Percentiles rank a stretch among this genome's conserved stretches.
These are phyloP conservation scores for Diloba caeruleocephala DNA, from an alignment of 2,888 invertebrate genomes.

Conservation along the genomic window DNA sequence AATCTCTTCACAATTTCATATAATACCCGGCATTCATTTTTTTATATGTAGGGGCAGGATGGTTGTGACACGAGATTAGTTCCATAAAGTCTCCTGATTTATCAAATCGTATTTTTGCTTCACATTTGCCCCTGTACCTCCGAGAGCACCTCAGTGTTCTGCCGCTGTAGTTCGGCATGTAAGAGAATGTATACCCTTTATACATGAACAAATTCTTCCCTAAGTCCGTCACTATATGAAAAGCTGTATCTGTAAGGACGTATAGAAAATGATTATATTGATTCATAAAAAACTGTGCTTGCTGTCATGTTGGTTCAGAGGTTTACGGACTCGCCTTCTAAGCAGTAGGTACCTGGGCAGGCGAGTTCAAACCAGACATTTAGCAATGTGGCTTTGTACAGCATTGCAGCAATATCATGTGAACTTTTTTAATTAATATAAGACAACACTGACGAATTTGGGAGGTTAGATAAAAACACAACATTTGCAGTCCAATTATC, in stretches of 20 bases:
- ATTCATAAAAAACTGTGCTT: no score
- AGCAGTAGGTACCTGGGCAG: no score
- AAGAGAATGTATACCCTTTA: conserved; percentile 33
- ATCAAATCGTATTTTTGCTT: conserved; percentile 22
- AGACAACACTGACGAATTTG: no score
- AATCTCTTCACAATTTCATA: conserved; percentile 15
- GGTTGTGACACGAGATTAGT: conserved; percentile 20
- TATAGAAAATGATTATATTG: no score
- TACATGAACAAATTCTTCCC: conserved; percentile 30
- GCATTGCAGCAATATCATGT: no score
- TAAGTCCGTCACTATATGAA: conserved; percentile 20
- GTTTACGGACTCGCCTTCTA: no score
- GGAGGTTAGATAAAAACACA: no score
- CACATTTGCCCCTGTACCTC: conserved; percentile 29
- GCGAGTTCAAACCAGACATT: no score
- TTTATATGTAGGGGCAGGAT: conserved; percentile 27
- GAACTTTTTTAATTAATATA: no score
- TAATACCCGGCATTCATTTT: conserved; percentile 20
- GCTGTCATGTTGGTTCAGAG: no score
- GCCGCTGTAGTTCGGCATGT: conserved; percentile 14
- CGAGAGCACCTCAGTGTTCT: conserved; percentile 26
- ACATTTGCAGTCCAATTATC: no score
- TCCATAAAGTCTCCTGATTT: conserved; percentile 4
- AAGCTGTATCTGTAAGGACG: conserved; percentile 10
- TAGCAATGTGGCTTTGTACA: no score